Conservation (phyloP, 2,113 vertebrate species). For the Tetraodon nigroviridis region DNA sequence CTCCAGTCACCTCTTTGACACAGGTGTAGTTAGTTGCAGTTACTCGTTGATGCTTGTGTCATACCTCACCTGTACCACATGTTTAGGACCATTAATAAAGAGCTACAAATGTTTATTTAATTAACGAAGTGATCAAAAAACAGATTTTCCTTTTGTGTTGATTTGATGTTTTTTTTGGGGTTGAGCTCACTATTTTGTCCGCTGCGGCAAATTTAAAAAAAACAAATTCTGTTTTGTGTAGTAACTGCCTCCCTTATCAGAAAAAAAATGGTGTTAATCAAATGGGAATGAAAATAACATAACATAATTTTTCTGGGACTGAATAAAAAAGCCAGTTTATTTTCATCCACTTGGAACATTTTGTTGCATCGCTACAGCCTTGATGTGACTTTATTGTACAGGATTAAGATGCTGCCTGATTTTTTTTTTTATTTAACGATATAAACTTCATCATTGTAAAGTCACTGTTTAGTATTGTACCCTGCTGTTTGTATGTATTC, state of each 20-base stretch:
- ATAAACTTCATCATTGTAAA: slow-evolving; percentile 59
- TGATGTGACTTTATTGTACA: slow-evolving; percentile 52
- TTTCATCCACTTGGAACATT: slow-evolving; percentile 20
- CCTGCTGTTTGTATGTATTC: slow-evolving; percentile 74
- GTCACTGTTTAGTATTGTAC: slow-evolving; percentile 62
- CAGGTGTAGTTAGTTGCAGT: slow-evolving; percentile 5
- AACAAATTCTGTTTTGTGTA: slow-evolving; percentile 4
- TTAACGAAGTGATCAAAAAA: not conserved
- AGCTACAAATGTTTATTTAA: slow-evolving; percentile 6
- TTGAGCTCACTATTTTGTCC: no score
- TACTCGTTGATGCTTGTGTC: not conserved
- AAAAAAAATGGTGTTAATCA: slow-evolving; percentile 21
- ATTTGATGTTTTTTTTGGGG: no score
- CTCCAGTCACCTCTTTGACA: slow-evolving; percentile 8
- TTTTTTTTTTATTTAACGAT: slow-evolving; percentile 32
- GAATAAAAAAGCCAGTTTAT: slow-evolving; percentile 56
- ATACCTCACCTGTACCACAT: no score
- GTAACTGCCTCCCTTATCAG: slow-evolving; percentile 18
- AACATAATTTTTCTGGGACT: slow-evolving; percentile 44
- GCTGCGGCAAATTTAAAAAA: not conserved
- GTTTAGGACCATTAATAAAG: no score
- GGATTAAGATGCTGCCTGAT: slow-evolving; percentile 55
- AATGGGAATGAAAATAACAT: slow-evolving; percentile 14
- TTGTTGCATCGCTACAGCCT: slow-evolving; percentile 42
- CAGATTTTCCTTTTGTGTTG: not conserved